These are phyloP conservation scores for Nyctalus aviator DNA, from an alignment of 2,797 vertebrate genomes.

Conservation along the genomic window DNA sequence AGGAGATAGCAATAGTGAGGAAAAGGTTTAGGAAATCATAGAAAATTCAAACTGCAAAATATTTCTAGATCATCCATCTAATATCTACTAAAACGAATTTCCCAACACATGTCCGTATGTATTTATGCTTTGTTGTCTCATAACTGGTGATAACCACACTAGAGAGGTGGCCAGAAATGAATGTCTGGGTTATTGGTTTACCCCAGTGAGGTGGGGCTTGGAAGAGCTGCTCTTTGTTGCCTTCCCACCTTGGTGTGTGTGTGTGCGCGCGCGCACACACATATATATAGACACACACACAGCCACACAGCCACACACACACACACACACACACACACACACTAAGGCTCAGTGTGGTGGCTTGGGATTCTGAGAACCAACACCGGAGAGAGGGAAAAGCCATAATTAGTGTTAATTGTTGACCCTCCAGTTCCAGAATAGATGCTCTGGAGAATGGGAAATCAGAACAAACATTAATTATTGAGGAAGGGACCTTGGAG, in stretches of 20 bases:
- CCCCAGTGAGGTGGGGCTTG: slow-evolving; percentile 47
- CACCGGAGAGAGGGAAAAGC: slow-evolving; percentile 71
- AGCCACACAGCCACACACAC: neutral
- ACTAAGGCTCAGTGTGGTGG: slow-evolving; percentile 52
- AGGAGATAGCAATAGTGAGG: neutral
- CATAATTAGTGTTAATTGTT: slow-evolving; percentile 82
- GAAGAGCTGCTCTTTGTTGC: slow-evolving; percentile 48
- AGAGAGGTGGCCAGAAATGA: slow-evolving; percentile 14
- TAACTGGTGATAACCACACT: slow-evolving; percentile 38
- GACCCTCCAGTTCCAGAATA: slow-evolving; percentile 74
- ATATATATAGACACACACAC: neutral
- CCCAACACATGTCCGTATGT: neutral
- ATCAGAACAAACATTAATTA: slow-evolving; percentile 84
- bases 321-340: neutral
- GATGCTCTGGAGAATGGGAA: slow-evolving; percentile 75
- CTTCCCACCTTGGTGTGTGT: neutral
- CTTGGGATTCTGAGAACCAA: slow-evolving; percentile 74
- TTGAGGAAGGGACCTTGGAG: slow-evolving; percentile 81
- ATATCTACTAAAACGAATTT: neutral
- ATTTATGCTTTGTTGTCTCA: slow-evolving; percentile 49
- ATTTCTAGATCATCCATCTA: neutral
- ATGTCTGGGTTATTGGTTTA: slow-evolving; percentile 42
- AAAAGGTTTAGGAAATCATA: neutral
- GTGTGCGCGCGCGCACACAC: neutral
- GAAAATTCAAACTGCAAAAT: slow-evolving; percentile 35